These are phyloP conservation scores for Leptestheria dahalacensis DNA, from an alignment of 1,140 invertebrate species.

Conservation along the genomic window DNA sequence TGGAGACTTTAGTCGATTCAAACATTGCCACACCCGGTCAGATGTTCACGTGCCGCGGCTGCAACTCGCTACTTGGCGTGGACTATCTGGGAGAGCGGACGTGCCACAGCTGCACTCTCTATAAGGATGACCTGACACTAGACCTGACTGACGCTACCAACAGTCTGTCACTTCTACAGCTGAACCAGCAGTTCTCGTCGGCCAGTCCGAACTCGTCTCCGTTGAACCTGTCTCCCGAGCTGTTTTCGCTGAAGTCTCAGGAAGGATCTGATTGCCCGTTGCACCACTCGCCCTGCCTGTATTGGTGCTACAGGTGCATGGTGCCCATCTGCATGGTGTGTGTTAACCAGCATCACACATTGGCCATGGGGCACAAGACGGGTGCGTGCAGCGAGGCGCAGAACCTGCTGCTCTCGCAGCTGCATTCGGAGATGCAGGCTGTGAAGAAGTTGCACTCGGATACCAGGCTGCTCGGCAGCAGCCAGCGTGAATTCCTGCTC, in stretches of 20 bases:
- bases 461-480: conserved; percentile 43
- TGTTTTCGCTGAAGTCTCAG: too few relatives aligned
- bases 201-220: not conserved
- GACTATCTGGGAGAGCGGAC: not conserved
- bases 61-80: not conserved
- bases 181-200: not conserved
- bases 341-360: conserved; percentile 41
- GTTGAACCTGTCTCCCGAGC: too few relatives aligned
- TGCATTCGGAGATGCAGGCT: conserved; percentile 28
- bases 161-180: not conserved
- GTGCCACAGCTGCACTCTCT: not conserved
- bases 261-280: conserved; percentile 1
- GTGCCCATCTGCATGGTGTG: conserved; percentile 46
- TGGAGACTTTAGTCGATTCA: not conserved
- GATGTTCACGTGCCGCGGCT: not conserved
- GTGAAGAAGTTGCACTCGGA: conserved; percentile 38
- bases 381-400: conserved; percentile 48
- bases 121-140: not conserved
- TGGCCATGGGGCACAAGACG: conserved; percentile 38
- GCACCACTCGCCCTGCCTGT: conserved; percentile 36
- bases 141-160: not conserved
- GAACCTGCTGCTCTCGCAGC: conserved; percentile 31
- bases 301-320: conserved; percentile 53
- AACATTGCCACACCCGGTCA: not conserved
- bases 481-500: conserved; percentile 49